Evolutionary conservation across 2,888 invertebrate genomes (phyloP), one percentile per base, ranked within the genome.

Genomic region (Hermodice carunculata): DNA sequence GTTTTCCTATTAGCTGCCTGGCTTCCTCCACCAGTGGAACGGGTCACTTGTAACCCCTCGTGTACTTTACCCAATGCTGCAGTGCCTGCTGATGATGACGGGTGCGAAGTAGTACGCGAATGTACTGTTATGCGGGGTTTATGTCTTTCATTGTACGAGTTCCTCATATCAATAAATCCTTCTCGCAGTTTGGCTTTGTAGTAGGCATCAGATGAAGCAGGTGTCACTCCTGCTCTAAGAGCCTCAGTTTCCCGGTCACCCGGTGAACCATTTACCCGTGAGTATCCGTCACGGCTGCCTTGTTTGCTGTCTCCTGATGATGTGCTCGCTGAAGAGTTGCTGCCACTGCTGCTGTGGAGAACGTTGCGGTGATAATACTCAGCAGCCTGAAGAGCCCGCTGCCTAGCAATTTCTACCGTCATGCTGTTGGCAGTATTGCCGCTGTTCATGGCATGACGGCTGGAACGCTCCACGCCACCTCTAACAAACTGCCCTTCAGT

Each of bases 111-210:
- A n/a, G n/a, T n/a, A n/a, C 17, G 56, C 29, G 24, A 40, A 26
- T 1, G 26, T 42, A 34, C 40, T 42, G 28, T n/a, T n/a, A n/a
- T n/a, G n/a, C n/a, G n/a, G 5, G 53, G 61, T 24, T 43, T 19
- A 43, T 31, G 40, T 31, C 60, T 60, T 57, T 63, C 62, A 54
- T 66, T 61, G 58, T 71, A 71, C 1, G 69, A 66, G 44, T 69
- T 69, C 24, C 71, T 49, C 46, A 74, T 49, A 54, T 71, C 71
- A 19, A 71, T 71, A 57, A 74, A 74, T 5, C 74, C 73, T 4
- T 60, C 61, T 3, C 73, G 61, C 24, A 74, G 53, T 40, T 69
- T 65, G 29, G 74, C 71, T 51, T 66, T 69, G 54, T 67, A 69
- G 42, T 64, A 69, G 17, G 60, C 56, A 32, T 71, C 71, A 3